Evolutionary conservation across 2,888 invertebrate genomes (phyloP).

Genomic region (Melanostoma mellinum): DNA sequence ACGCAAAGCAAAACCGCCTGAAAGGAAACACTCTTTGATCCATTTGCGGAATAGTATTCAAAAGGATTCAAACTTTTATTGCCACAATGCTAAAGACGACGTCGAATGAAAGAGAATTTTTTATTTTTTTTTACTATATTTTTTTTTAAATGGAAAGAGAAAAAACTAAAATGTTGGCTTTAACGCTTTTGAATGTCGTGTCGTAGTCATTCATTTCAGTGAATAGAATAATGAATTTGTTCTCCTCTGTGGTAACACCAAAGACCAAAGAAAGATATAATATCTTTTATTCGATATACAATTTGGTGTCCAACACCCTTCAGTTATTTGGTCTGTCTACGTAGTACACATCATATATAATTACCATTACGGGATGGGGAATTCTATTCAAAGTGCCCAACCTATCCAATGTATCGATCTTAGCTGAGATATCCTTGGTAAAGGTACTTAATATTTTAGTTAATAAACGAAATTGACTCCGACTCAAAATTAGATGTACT

Average conservation of each 20-base stretch:
- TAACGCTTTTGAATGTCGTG: constrained; percentile 22
- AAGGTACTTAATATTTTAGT: not conserved
- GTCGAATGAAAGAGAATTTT: not conserved
- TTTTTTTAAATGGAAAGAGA: not conserved
- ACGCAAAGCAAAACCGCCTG: constrained; percentile 18
- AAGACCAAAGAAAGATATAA: not conserved
- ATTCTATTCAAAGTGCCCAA: not conserved
- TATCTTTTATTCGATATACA: constrained; percentile 17
- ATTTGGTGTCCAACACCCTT: not conserved
- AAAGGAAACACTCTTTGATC: constrained; percentile 48
- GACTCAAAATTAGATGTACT: not conserved
- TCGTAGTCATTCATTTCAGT: not conserved
- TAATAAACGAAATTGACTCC: not conserved
- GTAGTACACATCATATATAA: not conserved
- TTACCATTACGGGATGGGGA: constrained; percentile 13
- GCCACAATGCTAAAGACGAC: constrained; percentile 8
- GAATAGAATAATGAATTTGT: constrained; percentile 29
- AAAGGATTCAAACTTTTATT: constrained; percentile 43
- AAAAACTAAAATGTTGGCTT: constrained; percentile 11
- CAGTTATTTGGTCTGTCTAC: not conserved
- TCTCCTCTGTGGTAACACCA: not conserved
- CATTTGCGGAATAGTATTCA: constrained; percentile 32
- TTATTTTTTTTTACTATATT: too few relatives aligned
- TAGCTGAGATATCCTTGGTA: not conserved
- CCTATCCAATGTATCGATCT: not conserved